Base-by-base conservation (phyloP, 2,797 vertebrate species). In the Myripristis jacobus region DNA sequence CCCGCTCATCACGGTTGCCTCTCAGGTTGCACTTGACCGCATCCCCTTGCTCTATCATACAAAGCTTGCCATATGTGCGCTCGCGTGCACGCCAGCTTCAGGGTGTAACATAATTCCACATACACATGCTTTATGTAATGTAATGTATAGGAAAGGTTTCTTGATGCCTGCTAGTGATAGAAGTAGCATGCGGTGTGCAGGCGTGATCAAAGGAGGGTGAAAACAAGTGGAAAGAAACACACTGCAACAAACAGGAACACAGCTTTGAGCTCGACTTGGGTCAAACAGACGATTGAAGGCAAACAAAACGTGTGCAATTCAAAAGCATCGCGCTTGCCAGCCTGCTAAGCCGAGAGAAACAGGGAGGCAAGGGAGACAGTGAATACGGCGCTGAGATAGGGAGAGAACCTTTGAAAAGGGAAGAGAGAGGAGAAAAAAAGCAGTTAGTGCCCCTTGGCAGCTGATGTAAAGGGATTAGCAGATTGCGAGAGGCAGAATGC, bases 11-110 rank as follows among this genome's bases (percentile, higher is more conserved):
- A 68, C 44, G 10, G 65, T 11, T 43, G 58, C 71, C 41, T 81
- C 83, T 92, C 88, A 56, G 44, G 88, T 91, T 89, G 67, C 88
- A 72, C 53, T 48, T 75, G 58, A 85, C 71, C 76, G 75, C 66
- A 56, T 57, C 62, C 50, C 46, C 47, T 41, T 34, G 24, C 60
- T 67, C 50, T 16, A 38, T 75, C 55, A 53, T 18, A 60, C 44
- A 70, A 47, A 59, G 27, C 50, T 67, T 6, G 53, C 13, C 25
- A 31, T 53, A 29, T 7, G 57, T 12, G 24, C 24, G 27, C 27
- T 3, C 47, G 13, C 21, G 36, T 67, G 27, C 41, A 74, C 61
- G 31, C 55, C 62, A 44, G 67, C n/a, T 2, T 22, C 4, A 12
- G 48, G 15, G 19, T 27, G 80, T 77, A 81, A 84, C 24, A 19